These are phyloP conservation scores for Panzeria rudis DNA, from an alignment of 2,888 invertebrate species.

Conservation along the genomic window DNA sequence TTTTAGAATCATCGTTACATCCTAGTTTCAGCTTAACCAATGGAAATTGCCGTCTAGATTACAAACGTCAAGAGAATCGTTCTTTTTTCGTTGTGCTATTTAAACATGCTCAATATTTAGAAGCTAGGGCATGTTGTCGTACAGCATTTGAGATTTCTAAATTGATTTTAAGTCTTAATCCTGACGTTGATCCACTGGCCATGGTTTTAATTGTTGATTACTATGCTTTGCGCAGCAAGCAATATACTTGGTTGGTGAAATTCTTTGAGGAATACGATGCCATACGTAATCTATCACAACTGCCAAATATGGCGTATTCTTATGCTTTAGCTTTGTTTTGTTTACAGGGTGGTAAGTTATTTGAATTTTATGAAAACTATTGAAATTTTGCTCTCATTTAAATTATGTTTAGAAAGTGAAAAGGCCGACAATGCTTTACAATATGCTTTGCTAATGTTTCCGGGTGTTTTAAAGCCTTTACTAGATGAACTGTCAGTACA, in stretches of 20 bases:
- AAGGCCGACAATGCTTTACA: constrained; percentile 88
- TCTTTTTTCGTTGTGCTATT: constrained; percentile 92
- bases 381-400: not conserved
- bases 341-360: constrained; percentile 82
- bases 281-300: constrained; percentile 88
- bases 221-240: constrained; percentile 90
- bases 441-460: constrained; percentile 92
- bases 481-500: constrained; percentile 91
- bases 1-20: constrained; percentile 91
- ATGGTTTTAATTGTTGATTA: constrained; percentile 91
- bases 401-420: constrained; percentile 78
- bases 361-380: not conserved
- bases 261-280: constrained; percentile 86
- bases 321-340: constrained; percentile 90
- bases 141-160: constrained; percentile 95
- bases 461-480: constrained; percentile 89
- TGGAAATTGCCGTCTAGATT: constrained; percentile 90
- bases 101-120: constrained; percentile 91
- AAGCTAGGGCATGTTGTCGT: constrained; percentile 91
- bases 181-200: constrained; percentile 90
- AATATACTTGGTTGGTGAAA: constrained; percentile 89
- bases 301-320: constrained; percentile 95
- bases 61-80: constrained; percentile 91
- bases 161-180: constrained; percentile 90
- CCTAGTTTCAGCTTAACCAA: constrained; percentile 90